Conservation (phyloP, 2,113 vertebrate species). For the Osmerus mordax region DNA sequence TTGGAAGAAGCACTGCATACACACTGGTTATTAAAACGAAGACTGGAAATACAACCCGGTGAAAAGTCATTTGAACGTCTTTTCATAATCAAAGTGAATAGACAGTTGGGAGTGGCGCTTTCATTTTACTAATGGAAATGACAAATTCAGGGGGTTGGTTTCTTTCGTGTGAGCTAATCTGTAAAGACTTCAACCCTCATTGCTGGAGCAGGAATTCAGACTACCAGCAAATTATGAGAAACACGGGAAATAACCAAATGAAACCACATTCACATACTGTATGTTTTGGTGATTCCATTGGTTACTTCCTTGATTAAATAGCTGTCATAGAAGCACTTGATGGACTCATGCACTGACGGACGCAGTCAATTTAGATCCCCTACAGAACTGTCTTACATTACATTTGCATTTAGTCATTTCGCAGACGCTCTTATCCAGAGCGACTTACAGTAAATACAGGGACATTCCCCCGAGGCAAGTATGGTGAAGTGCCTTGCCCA, state of each 20-base stretch:
- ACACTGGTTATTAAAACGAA: no score
- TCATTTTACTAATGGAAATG: slow-evolving; percentile 26
- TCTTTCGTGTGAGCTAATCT: slow-evolving; percentile 38
- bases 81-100: slow-evolving; percentile 28
- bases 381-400: slow-evolving; percentile 10
- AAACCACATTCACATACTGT: slow-evolving; percentile 27
- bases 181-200: slow-evolving; percentile 25
- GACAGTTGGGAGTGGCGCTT: neutral
- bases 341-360: slow-evolving; percentile 4
- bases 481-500: no score
- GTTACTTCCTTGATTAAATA: slow-evolving; percentile 41
- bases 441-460: no score
- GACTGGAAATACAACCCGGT: neutral
- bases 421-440: no score
- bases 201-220: neutral
- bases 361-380: slow-evolving; percentile 7
- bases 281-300: slow-evolving; percentile 22
- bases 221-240: slow-evolving; percentile 24
- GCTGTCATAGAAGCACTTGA: slow-evolving; percentile 12
- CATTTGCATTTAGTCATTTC: no score
- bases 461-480: no score
- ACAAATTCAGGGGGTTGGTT: slow-evolving; percentile 8
- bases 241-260: slow-evolving; percentile 36
- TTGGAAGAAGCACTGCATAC: no score
- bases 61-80: slow-evolving; percentile 22